Evolutionary conservation across 1,140 invertebrate species (phyloP), one percentile per base, ranked within the genome.

Genomic region (Sarcophaga bullata): DNA sequence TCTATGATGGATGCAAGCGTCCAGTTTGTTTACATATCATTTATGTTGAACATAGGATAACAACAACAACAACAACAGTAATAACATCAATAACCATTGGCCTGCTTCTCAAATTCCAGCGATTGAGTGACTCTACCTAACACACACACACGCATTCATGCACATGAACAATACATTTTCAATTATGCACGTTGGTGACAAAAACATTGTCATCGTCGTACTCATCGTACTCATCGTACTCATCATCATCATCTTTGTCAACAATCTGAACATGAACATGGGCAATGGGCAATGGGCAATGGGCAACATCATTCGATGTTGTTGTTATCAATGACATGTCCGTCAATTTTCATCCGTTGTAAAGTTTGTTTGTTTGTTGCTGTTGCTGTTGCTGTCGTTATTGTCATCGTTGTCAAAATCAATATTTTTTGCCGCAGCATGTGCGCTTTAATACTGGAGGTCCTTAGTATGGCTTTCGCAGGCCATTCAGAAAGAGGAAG

Each of bases 271-370:
- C 54, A 58, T 58, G 54, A 7, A 37, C 25, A 13, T 58, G 54
- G 13, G 15, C 54, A 11, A n/a, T n/a, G n/a, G n/a, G n/a, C n/a
- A n/a, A n/a, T 68, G 62, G 25, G 25, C 25, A 37, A 37, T 37
- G 25, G 25, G 25, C 25, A 37, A 37, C 25, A 37, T 37, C 25
- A 4, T 25, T 68, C 2, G n/a, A 25, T n/a, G 7, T 62, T 19
- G 19, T 68, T 8, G 17, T 19, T 25, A 25, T 68, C 62, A 68
- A 8, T 68, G 62, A 3, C 62, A 68, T 68, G 62, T 68, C 62
- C 62, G 62, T 68, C 62, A 68, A 68, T 68, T 68, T 68, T 68
- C 62, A 68, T 68, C n/a, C 62, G 62, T 19, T 68, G 17, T 68
- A 68, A 68, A 19, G 17, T 68, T n/a, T 58, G 13, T 58, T 37